phyloP scores from a whole-genome alignment of 2,888 invertebrate genomes.

The Griposia aprilina region DNA sequence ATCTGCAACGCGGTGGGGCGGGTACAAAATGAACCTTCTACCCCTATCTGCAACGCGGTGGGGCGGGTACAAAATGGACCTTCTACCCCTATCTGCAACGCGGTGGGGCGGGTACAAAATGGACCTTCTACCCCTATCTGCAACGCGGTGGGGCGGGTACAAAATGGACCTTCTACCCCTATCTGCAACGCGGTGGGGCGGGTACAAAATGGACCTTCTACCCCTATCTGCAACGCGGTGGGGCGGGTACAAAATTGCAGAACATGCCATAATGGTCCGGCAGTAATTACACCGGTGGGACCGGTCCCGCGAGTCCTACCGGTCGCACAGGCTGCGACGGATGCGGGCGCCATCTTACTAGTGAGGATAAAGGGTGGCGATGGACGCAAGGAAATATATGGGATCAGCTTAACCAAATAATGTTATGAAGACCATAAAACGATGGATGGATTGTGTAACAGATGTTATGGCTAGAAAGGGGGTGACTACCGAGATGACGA shows the following conservation, averaged over 20 bases:
- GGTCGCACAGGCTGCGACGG: neutral
- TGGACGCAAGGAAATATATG: neutral
- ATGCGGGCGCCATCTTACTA: neutral
- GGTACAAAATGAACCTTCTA: too few species aligned
- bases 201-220: slow-evolving; percentile 10
- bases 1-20: too few species aligned
- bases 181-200: neutral
- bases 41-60: too few species aligned
- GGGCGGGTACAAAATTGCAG: slow-evolving; percentile 5
- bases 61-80: too few species aligned
- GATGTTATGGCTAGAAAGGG: neutral
- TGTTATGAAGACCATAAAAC: neutral
- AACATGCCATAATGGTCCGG: slow-evolving; percentile 8
- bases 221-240: neutral
- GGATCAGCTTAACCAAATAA: neutral
- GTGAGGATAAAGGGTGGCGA: neutral
- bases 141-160: too few species aligned
- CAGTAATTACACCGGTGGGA: slow-evolving; percentile 17
- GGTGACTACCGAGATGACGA: neutral
- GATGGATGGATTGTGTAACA: neutral
- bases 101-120: too few species aligned
- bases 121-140: too few species aligned
- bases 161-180: too few species aligned
- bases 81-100: too few species aligned
- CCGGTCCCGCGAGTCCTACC: slow-evolving; percentile 31